Percentiles rank a stretch among this genome's conserved stretches.
Evolutionary conservation across 2,888 invertebrate genomes (phyloP).

Genomic region (Hemicrepidius hirtus): DNA sequence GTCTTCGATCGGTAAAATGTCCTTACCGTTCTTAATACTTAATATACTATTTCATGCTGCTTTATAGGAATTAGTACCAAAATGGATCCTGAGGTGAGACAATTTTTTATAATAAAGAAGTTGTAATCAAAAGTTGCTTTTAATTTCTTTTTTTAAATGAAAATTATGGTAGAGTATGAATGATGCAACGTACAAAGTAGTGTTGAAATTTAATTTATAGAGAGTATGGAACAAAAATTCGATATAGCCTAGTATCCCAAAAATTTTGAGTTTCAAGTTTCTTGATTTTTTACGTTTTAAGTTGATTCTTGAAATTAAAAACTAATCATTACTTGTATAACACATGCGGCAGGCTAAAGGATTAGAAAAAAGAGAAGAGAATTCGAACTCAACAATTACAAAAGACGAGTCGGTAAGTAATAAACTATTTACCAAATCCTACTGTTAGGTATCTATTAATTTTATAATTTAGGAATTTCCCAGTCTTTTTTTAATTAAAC

Average conservation of each 20-base stretch:
- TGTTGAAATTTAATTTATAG: too few species aligned
- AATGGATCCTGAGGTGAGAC: slow-evolving; percentile 44
- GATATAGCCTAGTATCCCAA: too few species aligned
- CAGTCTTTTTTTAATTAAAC: too few species aligned
- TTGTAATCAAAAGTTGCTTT: too few species aligned
- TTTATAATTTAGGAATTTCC: not conserved
- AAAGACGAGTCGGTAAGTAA: slow-evolving; percentile 49
- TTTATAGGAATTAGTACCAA: slow-evolving; percentile 1
- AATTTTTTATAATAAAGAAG: too few species aligned
- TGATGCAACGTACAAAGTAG: too few species aligned
- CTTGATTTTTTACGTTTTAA: not conserved
- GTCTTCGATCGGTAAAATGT: too few species aligned
- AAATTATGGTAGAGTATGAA: too few species aligned
- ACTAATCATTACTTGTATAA: not conserved
- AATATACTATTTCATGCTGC: slow-evolving; percentile 41
- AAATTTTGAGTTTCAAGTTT: too few species aligned
- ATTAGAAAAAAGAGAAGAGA: slow-evolving; percentile 38
- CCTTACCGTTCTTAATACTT: too few species aligned
- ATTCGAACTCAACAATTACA: slow-evolving; percentile 37
- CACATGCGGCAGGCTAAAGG: slow-evolving; percentile 42
- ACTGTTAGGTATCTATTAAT: not conserved
- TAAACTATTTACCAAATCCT: not conserved
- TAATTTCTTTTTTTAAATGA: too few species aligned
- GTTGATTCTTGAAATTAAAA: not conserved
- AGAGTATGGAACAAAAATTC: too few species aligned